Evolutionary conservation across 37 sponge, comb jelly and placozoan genomes (phyloP), one percentile per base, ranked within the genome.

Genomic region (Chondrosia reniformis): DNA sequence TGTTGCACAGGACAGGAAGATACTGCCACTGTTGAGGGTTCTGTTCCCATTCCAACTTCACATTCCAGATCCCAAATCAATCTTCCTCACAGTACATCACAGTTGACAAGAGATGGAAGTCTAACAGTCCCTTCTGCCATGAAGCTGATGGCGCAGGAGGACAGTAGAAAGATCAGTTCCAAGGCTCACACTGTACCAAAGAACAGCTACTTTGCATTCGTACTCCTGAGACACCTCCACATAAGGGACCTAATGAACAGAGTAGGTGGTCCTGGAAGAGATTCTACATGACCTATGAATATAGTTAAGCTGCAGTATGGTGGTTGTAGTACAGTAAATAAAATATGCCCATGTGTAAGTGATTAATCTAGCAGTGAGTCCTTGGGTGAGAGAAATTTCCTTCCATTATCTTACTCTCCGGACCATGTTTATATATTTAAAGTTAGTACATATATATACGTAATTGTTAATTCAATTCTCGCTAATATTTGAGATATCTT

Each of bases 191-290:
- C 78, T 28, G 76, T 46, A 17, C 76, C 84, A 4, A 88, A 88
- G 45, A 86, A 89, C 80, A 72, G 62, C 57, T 86, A 71, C 79
- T 81, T 86, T 76, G 83, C 89, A 9, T 93, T 83, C 45, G 45
- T 89, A 39, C 37, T 87, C 3, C 46, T 93, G 76, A 56, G 93
- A 22, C 89, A 93, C 73, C 58, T 89, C 37, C 43, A 62, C 33
- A 93, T 89, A 24, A 73, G 93, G 46, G 93, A 93, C 75, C n/a
- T 82, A 3, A 65, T 59, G 45, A 63, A 30, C 17, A 89, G 82
- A 87, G 93, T 89, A 45, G 15, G 76, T 69, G 46, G 27, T n/a
- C n/a, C n/a, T 62, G 63, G 9, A 28, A 24, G 63, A 30, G 38
- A 30, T 8, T 66, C 7, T 66, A 19, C 17, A 19, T 66, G 67